phyloP scores from a whole-genome alignment of 1,140 invertebrate genomes.

The Penaeus indicus region DNA sequence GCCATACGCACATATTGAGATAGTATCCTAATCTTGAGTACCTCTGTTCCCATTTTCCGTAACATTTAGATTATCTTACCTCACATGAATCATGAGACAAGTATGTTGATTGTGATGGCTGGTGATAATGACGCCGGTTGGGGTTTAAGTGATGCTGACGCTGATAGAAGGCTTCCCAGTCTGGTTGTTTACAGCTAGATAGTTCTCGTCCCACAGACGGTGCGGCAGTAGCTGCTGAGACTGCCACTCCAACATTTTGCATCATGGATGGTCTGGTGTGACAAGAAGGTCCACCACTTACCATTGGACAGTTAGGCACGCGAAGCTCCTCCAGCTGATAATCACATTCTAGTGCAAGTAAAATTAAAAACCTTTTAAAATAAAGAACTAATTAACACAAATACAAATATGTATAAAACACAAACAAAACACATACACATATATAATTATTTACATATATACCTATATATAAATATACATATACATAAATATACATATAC shows the following conservation, averaged over 20 bases:
- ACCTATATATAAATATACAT: no score
- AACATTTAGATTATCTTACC: slow-evolving; percentile 12
- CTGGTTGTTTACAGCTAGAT: slow-evolving; percentile 23
- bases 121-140: slow-evolving; percentile 41
- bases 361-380: no score
- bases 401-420: no score
- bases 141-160: slow-evolving; percentile 45
- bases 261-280: slow-evolving; percentile 29
- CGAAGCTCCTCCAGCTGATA: slow-evolving; percentile 53
- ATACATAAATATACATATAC: no score
- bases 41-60: no score
- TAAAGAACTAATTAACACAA: no score
- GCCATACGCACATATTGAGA: no score
- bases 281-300: slow-evolving; percentile 31
- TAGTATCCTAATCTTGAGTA: no score
- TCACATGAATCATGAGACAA: slow-evolving; percentile 46
- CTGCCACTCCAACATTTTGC: neutral
- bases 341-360: slow-evolving; percentile 21
- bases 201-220: slow-evolving; percentile 22
- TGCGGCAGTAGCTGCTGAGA: neutral
- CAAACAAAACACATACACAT: no score
- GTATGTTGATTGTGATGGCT: slow-evolving; percentile 23
- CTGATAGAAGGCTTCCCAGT: slow-evolving; percentile 51
- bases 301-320: slow-evolving; percentile 53
- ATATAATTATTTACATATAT: no score